Evolutionary conservation across 2,888 invertebrate genomes (phyloP).

Genomic region (Amphipyra berbera): DNA sequence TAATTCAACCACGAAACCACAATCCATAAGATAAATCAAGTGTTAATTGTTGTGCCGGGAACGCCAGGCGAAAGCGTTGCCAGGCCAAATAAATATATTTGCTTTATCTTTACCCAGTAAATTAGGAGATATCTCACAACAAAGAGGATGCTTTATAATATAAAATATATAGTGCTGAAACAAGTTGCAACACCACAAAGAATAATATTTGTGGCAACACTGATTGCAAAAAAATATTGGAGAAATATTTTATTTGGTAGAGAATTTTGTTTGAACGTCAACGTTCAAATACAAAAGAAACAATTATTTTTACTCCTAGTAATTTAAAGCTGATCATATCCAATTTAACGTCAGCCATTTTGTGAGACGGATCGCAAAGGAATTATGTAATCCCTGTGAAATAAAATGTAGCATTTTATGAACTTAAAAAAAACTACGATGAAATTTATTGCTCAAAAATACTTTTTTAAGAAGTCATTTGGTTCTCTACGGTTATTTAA

Average conservation of each 20-base stretch:
- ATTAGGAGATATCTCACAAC: conserved; percentile 38
- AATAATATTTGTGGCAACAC: not conserved
- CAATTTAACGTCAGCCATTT: too few relatives aligned
- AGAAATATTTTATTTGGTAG: not conserved
- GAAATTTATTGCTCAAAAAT: too few relatives aligned
- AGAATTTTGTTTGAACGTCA: not conserved
- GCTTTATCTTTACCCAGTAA: conserved; percentile 44
- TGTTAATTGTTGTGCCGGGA: conserved; percentile 41
- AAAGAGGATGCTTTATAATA: conserved; percentile 9
- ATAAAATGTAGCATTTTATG: too few relatives aligned
- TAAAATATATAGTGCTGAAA: conserved; percentile 1
- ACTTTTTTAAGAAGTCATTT: too few relatives aligned
- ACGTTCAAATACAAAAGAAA: not conserved
- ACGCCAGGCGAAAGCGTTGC: conserved; percentile 23
- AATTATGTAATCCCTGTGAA: too few relatives aligned
- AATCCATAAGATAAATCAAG: conserved; percentile 45
- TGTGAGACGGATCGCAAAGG: too few relatives aligned
- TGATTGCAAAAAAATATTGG: not conserved
- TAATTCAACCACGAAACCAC: conserved; percentile 12
- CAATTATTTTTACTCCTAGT: too few relatives aligned
- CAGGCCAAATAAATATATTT: conserved; percentile 36
- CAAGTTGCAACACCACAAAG: conserved; percentile 1
- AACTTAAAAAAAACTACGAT: too few relatives aligned
- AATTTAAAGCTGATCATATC: too few relatives aligned
- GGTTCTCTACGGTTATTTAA: too few relatives aligned